Conservation (phyloP, 92 coral and sea anemone genomes). For the Epizoanthus stellaris region DNA sequence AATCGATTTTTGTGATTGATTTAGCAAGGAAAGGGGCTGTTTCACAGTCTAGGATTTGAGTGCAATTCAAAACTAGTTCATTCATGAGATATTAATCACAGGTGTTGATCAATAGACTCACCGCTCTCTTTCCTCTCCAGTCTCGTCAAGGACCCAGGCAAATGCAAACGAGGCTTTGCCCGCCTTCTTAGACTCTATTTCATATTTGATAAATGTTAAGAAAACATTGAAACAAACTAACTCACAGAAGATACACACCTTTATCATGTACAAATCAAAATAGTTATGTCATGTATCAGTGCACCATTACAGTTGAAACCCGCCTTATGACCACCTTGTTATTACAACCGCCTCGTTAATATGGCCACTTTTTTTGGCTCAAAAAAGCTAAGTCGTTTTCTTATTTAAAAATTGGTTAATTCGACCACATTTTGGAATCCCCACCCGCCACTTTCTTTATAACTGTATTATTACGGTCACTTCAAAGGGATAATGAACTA, state of each 20-base stretch:
- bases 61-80: too few relatives aligned
- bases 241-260: too few relatives aligned
- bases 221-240: neutral
- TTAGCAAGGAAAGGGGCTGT: too few relatives aligned
- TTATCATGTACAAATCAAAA: neutral
- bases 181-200: conserved; percentile 94
- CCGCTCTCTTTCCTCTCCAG: conserved; percentile 99
- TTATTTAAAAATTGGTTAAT: too few relatives aligned
- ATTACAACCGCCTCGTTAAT: too few relatives aligned
- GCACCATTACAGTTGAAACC: neutral
- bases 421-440: too few relatives aligned
- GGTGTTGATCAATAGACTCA: conserved; percentile 13
- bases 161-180: conserved; percentile 98
- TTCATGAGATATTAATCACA: neutral
- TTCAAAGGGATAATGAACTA: too few relatives aligned
- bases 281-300: neutral
- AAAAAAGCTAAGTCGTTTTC: too few relatives aligned
- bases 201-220: conserved; percentile 76
- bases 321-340: neutral
- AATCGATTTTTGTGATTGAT: neutral
- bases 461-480: too few relatives aligned
- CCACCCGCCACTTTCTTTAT: too few relatives aligned
- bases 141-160: conserved; percentile 99
- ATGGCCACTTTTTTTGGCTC: too few relatives aligned
- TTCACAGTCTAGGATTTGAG: too few relatives aligned